phyloP scores from a whole-genome alignment of 1,140 invertebrate species.

The Cyclargus thomasi region DNA sequence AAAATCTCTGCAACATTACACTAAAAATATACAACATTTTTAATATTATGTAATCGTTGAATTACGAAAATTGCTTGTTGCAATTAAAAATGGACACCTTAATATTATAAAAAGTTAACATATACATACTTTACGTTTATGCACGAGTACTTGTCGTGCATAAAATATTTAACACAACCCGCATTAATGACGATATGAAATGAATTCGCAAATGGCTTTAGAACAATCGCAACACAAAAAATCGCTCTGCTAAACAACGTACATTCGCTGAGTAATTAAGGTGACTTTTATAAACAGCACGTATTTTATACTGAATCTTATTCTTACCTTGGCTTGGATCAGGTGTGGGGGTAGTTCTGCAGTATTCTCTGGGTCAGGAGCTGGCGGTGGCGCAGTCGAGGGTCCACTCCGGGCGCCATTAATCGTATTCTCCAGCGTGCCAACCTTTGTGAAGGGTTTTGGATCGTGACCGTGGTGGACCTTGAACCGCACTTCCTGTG shows the following conservation, averaged over 20 bases:
- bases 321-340: slow-evolving; percentile 82
- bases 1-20: too few relatives aligned
- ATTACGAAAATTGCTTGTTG: too few relatives aligned
- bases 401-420: slow-evolving; percentile 80
- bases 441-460: slow-evolving; percentile 91
- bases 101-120: background rate
- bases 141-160: background rate
- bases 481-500: slow-evolving; percentile 94
- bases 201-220: slow-evolving; percentile 11
- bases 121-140: background rate
- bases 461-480: slow-evolving; percentile 83
- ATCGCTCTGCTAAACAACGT: slow-evolving; percentile 18
- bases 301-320: background rate
- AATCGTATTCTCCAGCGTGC: slow-evolving; percentile 90
- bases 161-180: background rate
- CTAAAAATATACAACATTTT: too few relatives aligned
- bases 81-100: too few relatives aligned
- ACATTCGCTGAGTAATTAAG: slow-evolving; percentile 11
- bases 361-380: slow-evolving; percentile 78
- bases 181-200: slow-evolving; percentile 2
- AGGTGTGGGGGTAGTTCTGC: slow-evolving; percentile 75
- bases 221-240: slow-evolving; percentile 20
- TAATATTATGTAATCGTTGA: too few relatives aligned
- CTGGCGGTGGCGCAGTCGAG: slow-evolving; percentile 39
- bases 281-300: background rate